Evolutionary conservation across 2,888 invertebrate species (phyloP), one percentile per base, ranked within the genome.

Genomic region (Carabus problematicus): DNA sequence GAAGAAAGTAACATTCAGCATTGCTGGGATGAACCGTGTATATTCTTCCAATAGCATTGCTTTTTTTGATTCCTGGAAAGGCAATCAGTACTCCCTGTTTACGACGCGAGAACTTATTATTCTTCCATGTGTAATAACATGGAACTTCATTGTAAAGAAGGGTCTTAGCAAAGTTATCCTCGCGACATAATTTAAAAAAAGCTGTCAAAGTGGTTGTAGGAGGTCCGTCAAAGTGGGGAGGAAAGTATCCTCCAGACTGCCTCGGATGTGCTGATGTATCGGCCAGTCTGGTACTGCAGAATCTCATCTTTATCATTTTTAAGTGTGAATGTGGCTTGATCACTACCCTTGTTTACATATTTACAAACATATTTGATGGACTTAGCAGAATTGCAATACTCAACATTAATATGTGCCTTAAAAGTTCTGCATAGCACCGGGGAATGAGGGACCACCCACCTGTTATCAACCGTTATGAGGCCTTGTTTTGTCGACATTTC

Each of bases 291-390:
- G 66, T 74, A 76, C 11, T 42, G 70, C 16, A 52, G 68, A 9
- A 78, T 70, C 74, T 75, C 74, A 67, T 75, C 75, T 52, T 68
- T 73, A 4, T 12, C 7, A 75, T 76, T 77, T 29, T 29, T 6
- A 6, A 29, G 29, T 29, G 29, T 29, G 29, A 29, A 29, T 29
- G 29, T 29, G 29, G 29, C 29, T 29, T 29, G 29, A 70, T 75
- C 73, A 66, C 71, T 73, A 8, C 74, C 74, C 73, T 76, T 76
- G 12, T 70, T 72, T 2, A 75, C 73, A 72, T 75, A 75, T 72
- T 80, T 80, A 72, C 77, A 79, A 71, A 81, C 75, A 70, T 79
- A 81, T 75, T 80, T 80, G 19, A 81, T 79, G 8, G 75, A 72
- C 66, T 80, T 79, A 0, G 74, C 74, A 0, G 80, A 82, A 73